Evolutionary conservation across 2,888 invertebrate species (phyloP).

Genomic region (Ophioninae sp.): DNA sequence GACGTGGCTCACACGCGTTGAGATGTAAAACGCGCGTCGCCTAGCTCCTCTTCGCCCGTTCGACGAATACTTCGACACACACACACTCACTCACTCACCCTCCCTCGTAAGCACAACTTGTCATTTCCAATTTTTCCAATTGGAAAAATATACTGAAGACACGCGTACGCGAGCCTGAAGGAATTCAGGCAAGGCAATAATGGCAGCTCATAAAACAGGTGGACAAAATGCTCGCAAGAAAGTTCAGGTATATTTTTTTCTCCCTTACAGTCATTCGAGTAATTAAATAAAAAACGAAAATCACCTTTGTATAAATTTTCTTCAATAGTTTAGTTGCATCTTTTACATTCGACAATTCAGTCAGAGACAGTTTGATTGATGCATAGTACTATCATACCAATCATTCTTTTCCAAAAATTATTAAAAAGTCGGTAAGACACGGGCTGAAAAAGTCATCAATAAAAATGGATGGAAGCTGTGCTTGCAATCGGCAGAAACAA

Average conservation of each 20-base stretch:
- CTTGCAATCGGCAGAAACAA: neutral
- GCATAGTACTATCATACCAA: neutral
- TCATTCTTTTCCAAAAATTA: neutral
- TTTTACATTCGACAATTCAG: neutral
- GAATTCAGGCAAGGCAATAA: slow-evolving; percentile 65
- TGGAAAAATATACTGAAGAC: slow-evolving; percentile 10
- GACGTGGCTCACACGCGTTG: slow-evolving; percentile 54
- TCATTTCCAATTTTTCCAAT: slow-evolving; percentile 22
- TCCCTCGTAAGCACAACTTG: slow-evolving; percentile 13
- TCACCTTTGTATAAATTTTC: neutral
- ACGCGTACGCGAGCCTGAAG: slow-evolving; percentile 29
- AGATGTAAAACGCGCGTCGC: slow-evolving; percentile 59
- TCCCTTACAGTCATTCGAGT: neutral
- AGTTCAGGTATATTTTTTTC: slow-evolving; percentile 80
- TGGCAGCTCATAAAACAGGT: slow-evolving; percentile 82
- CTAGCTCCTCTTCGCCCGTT: slow-evolving; percentile 55
- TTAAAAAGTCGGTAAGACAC: neutral
- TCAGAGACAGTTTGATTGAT: neutral
- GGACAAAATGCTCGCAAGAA: slow-evolving; percentile 82
- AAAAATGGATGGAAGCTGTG: neutral
- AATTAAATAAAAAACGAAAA: neutral
- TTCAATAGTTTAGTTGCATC: neutral
- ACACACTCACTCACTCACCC: slow-evolving; percentile 6
- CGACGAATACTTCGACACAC: slow-evolving; percentile 15
- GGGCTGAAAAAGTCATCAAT: neutral